Conservation (phyloP, 92 coral and sea anemone genomes). For the Pocillopora grandis region DNA sequence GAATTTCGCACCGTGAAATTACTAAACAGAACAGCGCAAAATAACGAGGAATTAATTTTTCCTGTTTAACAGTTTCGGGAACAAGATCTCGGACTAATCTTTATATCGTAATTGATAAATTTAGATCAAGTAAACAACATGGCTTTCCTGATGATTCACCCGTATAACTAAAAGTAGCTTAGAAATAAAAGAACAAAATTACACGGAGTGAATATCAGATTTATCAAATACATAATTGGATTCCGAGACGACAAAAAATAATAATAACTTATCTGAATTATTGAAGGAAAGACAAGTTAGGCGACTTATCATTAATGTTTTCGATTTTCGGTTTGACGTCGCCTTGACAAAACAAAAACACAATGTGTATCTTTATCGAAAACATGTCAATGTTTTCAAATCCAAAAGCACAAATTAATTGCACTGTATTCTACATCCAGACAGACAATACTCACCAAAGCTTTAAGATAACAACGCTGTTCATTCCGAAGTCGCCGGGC, state of each 20-base stretch:
- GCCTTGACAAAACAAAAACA: background rate
- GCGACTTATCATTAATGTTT: background rate
- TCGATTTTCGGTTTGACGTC: background rate
- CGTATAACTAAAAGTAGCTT: background rate
- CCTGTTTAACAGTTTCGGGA: background rate
- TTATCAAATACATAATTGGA: background rate
- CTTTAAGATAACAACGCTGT: constrained; percentile 19
- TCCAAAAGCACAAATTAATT: background rate
- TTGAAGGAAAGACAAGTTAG: background rate
- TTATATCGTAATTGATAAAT: background rate
- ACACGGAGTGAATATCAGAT: background rate
- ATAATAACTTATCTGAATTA: background rate
- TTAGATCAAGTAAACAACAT: background rate
- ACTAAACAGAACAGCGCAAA: no score
- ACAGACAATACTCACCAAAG: constrained; percentile 28
- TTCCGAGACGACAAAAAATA: background rate
- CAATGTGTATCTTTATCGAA: background rate
- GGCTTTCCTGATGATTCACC: no score
- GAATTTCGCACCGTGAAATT: no score
- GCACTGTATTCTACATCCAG: background rate
- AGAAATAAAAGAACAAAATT: background rate
- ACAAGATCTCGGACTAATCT: background rate
- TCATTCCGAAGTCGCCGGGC: constrained; percentile 40
- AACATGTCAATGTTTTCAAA: constrained; percentile 1
- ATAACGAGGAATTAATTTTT: no score